phyloP scores from a whole-genome alignment of 2,113 vertebrate species.

The Myxocyprinus asiaticus region DNA sequence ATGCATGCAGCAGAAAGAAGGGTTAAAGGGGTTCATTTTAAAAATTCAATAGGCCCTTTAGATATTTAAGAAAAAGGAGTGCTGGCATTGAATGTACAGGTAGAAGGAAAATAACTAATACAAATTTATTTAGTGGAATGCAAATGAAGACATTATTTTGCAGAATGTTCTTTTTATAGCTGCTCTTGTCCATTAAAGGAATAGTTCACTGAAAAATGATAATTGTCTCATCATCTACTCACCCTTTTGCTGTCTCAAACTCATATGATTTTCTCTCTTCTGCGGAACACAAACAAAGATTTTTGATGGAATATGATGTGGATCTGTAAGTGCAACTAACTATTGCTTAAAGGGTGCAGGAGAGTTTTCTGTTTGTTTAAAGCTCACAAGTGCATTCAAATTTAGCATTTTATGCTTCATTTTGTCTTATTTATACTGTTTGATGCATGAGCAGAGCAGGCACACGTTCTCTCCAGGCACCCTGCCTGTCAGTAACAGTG shows the following conservation, averaged over 20 bases:
- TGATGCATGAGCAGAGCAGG: constrained; percentile 4
- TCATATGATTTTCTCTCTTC: too few species aligned
- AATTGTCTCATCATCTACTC: too few species aligned
- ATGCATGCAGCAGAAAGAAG: constrained; percentile 1
- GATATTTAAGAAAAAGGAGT: not conserved
- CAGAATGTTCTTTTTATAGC: too few species aligned
- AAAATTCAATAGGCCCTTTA: constrained; percentile 29
- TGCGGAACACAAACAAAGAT: too few species aligned
- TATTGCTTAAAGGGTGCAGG: not conserved
- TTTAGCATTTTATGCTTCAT: constrained; percentile 36
- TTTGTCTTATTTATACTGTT: constrained; percentile 28
- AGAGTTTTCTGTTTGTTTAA: constrained; percentile 15
- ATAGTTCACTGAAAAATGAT: too few species aligned
- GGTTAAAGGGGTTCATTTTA: constrained; percentile 15
- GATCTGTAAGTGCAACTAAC: not conserved
- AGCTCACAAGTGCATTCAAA: constrained; percentile 13
- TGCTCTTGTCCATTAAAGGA: too few species aligned
- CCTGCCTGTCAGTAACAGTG: constrained; percentile 22
- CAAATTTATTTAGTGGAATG: too few species aligned
- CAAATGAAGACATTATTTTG: too few species aligned
- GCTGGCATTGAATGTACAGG: not conserved
- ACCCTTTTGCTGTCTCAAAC: too few species aligned
- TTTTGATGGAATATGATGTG: too few species aligned
- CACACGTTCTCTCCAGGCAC: constrained; percentile 29
- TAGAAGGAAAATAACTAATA: too few species aligned